A percentile compares a stretch with the other conserved stretches of the same genome.
phyloP scores from a whole-genome alignment of 2,113 vertebrate genomes.

The Sprattus sprattus region DNA sequence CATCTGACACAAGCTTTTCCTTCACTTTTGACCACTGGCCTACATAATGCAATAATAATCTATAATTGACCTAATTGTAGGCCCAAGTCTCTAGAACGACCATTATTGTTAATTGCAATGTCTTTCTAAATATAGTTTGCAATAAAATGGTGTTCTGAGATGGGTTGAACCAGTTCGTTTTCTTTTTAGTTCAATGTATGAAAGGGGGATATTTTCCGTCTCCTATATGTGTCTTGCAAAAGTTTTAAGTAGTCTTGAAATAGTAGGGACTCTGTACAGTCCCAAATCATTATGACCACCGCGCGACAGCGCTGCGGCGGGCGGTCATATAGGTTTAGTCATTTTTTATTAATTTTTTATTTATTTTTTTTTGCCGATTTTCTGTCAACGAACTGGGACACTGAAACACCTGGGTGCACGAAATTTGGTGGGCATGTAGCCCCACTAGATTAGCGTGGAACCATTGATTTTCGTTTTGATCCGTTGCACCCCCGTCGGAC shows the following conservation, averaged over 20 bases:
- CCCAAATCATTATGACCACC: not conserved
- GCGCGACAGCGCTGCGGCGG: too few species aligned
- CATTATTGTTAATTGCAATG: slow-evolving; percentile 45
- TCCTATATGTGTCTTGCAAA: slow-evolving; percentile 24
- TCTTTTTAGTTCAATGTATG: slow-evolving; percentile 30
- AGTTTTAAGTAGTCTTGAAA: too few species aligned
- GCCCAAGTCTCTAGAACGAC: slow-evolving; percentile 36
- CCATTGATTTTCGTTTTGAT: too few species aligned
- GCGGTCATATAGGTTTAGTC: too few species aligned
- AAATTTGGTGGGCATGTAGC: too few species aligned
- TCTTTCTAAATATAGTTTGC: slow-evolving; percentile 39
- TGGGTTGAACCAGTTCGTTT: slow-evolving; percentile 42
- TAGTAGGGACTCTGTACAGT: not conserved
- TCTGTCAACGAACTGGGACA: too few species aligned
- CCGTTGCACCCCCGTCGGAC: too few species aligned
- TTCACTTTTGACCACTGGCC: slow-evolving; percentile 45
- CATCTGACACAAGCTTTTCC: slow-evolving; percentile 48
- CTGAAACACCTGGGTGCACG: too few species aligned
- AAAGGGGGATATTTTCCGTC: slow-evolving; percentile 16
- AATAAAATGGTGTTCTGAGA: not conserved
- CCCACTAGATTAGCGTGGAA: too few species aligned
- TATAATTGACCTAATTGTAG: slow-evolving; percentile 53
- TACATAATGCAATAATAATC: slow-evolving; percentile 49
- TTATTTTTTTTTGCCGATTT: too few species aligned
- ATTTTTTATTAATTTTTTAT: too few species aligned